Percentiles rank a stretch among this genome's conserved stretches.
phyloP scores from a whole-genome alignment of 2,888 invertebrate species.

The Protonemura montana region DNA sequence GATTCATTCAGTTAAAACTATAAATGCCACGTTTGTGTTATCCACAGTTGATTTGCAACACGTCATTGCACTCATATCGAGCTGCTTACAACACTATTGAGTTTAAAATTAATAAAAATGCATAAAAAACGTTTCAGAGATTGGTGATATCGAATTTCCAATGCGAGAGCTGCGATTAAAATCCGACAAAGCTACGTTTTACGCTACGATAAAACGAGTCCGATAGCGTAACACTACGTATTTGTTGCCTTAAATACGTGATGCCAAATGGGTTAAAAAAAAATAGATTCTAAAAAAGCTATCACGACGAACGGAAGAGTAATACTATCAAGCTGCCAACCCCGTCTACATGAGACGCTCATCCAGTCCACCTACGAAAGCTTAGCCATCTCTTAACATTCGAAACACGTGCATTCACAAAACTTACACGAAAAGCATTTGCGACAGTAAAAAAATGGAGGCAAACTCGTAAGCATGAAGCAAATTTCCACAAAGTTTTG shows the following conservation, averaged over 20 bases:
- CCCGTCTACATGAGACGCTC: not conserved
- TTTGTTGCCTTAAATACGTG: conserved; percentile 38
- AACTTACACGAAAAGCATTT: conserved; percentile 12
- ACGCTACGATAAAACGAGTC: not conserved
- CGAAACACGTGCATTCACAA: not conserved
- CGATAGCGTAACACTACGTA: not conserved
- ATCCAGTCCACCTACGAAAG: not conserved
- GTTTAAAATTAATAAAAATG: not conserved
- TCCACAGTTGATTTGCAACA: not conserved
- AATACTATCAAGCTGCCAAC: not conserved
- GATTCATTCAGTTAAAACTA: not conserved
- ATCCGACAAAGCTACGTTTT: not conserved
- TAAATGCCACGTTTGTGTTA: not conserved
- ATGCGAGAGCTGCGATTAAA: no score
- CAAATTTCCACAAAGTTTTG: conserved; percentile 9
- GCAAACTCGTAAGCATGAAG: not conserved
- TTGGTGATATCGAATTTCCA: not conserved
- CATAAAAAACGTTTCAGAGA: not conserved
- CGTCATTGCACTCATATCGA: not conserved
- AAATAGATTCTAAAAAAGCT: conserved; percentile 24
- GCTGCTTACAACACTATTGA: conserved; percentile 19
- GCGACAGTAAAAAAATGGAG: not conserved
- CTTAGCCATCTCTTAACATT: not conserved
- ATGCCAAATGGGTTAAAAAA: conserved; percentile 20
- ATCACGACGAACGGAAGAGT: conserved; percentile 29